Conservation (phyloP, 2,113 vertebrate genomes). For the Oncorhynchus kisutch region DNA sequence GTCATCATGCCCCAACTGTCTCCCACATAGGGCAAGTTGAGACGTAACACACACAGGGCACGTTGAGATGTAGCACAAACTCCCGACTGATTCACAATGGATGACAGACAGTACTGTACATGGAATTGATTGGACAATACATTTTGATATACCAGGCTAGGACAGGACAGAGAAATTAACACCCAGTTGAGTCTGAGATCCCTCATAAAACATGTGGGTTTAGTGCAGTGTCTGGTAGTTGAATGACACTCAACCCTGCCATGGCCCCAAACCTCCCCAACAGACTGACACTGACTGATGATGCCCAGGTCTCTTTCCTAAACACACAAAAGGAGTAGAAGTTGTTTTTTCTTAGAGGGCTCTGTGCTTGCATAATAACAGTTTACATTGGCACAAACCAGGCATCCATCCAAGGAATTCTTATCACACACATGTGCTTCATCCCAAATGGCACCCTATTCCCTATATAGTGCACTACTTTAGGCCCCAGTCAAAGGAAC, state of each 20-base stretch:
- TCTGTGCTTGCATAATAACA: neutral
- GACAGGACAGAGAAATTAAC: neutral
- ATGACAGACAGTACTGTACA: neutral
- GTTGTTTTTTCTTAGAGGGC: neutral
- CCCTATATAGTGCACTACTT: too few species aligned
- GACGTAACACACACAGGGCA: neutral
- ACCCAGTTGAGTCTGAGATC: neutral
- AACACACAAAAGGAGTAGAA: neutral
- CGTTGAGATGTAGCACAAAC: neutral
- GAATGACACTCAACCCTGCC: neutral
- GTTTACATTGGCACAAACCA: too few species aligned
- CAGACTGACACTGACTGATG: constrained; percentile 4
- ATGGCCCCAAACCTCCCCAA: neutral
- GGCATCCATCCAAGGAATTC: neutral
- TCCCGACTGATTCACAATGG: neutral
- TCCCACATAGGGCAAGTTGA: neutral
- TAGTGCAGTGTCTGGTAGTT: neutral
- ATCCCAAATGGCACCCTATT: too few species aligned
- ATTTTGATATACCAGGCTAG: too few species aligned
- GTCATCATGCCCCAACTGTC: neutral
- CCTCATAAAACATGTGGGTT: neutral
- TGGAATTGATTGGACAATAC: neutral
- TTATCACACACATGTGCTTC: neutral
- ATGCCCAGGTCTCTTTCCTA: neutral
- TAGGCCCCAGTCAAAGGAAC: too few species aligned